Percentiles rank a stretch among this genome's conserved stretches.
Evolutionary conservation across 2,797 vertebrate genomes (phyloP).

Genomic region (Odontamblyopus rebecca): DNA sequence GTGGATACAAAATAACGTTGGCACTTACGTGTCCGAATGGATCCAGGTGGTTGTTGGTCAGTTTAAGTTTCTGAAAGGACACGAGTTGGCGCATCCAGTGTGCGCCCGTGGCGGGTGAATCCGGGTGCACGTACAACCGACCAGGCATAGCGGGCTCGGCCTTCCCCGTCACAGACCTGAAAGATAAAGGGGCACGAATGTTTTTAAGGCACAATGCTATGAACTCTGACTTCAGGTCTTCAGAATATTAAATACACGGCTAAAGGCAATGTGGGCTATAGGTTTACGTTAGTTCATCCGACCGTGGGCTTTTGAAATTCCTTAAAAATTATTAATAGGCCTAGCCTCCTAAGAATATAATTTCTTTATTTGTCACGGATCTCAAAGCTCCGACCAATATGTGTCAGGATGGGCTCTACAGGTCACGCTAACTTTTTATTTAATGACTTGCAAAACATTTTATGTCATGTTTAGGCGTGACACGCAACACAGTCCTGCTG

Average conservation of each 20-base stretch:
- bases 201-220: neutral
- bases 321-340: neutral
- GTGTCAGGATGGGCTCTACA: neutral
- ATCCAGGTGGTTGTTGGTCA: slow-evolving; percentile 98
- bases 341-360: neutral
- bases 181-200: neutral
- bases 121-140: slow-evolving; percentile 91
- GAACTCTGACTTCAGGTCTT: neutral
- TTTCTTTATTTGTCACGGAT: neutral
- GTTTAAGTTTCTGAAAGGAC: slow-evolving; percentile 97
- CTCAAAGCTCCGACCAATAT: neutral
- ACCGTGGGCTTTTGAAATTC: neutral
- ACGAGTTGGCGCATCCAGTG: slow-evolving; percentile 97
- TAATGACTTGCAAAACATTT: slow-evolving; percentile 47
- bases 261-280: too few relatives aligned
- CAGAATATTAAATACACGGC: neutral
- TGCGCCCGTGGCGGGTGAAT: slow-evolving; percentile 91
- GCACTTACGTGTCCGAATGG: slow-evolving; percentile 93
- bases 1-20: neutral
- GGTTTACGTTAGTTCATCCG: too few relatives aligned
- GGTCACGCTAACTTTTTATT: slow-evolving; percentile 19
- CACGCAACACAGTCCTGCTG: slow-evolving; percentile 14
- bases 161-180: slow-evolving; percentile 93
- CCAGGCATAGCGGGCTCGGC: slow-evolving; percentile 97
- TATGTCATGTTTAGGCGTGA: slow-evolving; percentile 4